Evolutionary conservation across 2,888 invertebrate genomes (phyloP).

Genomic region (Lochmaea capreae): DNA sequence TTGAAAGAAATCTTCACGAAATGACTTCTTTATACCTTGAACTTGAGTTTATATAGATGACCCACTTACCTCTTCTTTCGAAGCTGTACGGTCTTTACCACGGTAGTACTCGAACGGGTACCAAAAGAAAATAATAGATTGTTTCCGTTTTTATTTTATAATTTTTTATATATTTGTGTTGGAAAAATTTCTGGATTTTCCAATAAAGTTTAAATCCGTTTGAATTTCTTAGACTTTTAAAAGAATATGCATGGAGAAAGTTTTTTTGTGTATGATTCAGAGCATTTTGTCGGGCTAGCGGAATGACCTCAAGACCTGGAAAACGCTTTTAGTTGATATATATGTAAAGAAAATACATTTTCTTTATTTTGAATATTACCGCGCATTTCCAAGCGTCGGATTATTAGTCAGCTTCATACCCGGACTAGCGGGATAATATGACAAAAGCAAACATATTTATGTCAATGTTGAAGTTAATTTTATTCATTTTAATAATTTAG

Average conservation of each 20-base stretch:
- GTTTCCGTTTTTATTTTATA: neutral
- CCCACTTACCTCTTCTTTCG: constrained; percentile 71
- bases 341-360: too few species aligned
- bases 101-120: constrained; percentile 12
- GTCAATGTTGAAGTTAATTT: too few species aligned
- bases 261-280: constrained; percentile 23
- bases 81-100: constrained; percentile 19
- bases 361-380: too few species aligned
- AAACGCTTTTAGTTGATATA: constrained; percentile 5
- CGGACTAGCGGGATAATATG: too few species aligned
- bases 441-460: too few species aligned
- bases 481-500: too few species aligned
- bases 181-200: constrained; percentile 13
- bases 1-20: constrained; percentile 59
- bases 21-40: constrained; percentile 77
- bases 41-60: constrained; percentile 86
- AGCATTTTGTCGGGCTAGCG: constrained; percentile 21
- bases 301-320: constrained; percentile 31
- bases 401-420: too few species aligned
- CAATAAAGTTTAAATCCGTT: neutral
- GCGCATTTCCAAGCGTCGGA: too few species aligned
- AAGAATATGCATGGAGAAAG: constrained; percentile 24
- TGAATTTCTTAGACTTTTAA: constrained; percentile 5
- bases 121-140: constrained; percentile 8
- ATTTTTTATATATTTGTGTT: neutral